phyloP scores from a whole-genome alignment of 2,113 vertebrate genomes.

The Speoplatyrhinus poulsoni region DNA sequence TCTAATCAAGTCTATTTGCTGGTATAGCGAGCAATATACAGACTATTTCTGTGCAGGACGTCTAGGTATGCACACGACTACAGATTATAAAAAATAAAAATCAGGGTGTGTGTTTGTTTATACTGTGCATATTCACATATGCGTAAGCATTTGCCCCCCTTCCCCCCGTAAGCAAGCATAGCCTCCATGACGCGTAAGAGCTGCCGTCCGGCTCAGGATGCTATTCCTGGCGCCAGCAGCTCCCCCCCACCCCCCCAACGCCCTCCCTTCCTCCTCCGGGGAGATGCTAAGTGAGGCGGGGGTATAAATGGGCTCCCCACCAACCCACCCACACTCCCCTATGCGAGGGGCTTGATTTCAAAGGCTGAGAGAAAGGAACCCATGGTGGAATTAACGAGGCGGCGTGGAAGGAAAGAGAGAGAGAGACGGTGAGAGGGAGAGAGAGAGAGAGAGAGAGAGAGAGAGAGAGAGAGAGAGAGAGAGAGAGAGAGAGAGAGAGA shows the following conservation, averaged over 20 bases:
- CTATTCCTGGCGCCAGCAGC: slow-evolving; percentile 27
- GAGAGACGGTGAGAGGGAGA: not conserved
- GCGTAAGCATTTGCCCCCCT: not conserved
- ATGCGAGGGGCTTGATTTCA: slow-evolving; percentile 15
- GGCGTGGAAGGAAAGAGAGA: not conserved
- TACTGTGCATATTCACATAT: not conserved
- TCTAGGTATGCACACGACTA: no score
- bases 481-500: not conserved
- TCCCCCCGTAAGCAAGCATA: slow-evolving; percentile 18
- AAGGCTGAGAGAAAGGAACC: slow-evolving; percentile 8
- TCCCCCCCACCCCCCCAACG: no score
- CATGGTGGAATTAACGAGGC: not conserved
- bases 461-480: not conserved
- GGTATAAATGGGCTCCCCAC: slow-evolving; percentile 12
- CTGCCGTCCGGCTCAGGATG: slow-evolving; percentile 11
- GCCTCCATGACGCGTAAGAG: slow-evolving; percentile 8
- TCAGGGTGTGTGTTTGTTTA: not conserved
- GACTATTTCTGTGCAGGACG: no score
- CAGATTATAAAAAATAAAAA: no score
- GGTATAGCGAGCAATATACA: no score
- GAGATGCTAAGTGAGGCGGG: slow-evolving; percentile 30
- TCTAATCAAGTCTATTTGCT: no score
- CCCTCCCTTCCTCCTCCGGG: no score
- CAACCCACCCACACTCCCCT: not conserved
- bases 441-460: not conserved